Base-by-base conservation (phyloP, 2,888 invertebrate genomes). In the Blomia tropicalis region DNA sequence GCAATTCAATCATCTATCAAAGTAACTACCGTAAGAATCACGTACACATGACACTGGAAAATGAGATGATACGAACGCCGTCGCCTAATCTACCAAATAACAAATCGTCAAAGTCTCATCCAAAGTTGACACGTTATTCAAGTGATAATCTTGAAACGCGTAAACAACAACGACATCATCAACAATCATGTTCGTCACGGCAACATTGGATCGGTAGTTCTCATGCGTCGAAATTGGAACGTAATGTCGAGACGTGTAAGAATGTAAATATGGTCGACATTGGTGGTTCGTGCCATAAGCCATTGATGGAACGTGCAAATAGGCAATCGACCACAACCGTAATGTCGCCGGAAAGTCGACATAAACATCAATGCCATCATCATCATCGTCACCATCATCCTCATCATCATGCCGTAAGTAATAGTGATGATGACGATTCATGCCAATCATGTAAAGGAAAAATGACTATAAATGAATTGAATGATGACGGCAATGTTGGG, bases 11-110 rank as follows among this genome's bases (percentile, higher is more conserved):
- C 29, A 56, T 56, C 23, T 56, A 56, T 25, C 56, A 56, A 25
- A 56, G 56, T 25, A 56, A 56, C 23, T 56, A 56, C 29, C 56
- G 56, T 25, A 56, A 56, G 29, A 56, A 56, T 56, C 56, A 56
- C 29, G 29, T 56, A 14, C 56, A 56, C 30, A 56, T 56, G 56
- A 56, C 36, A 36, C 29, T 56, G 29, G 56, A 56, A 7, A 56
- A 56, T 31, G 56, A 56, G 23, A 2, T 56, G 1, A 2, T 27
- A 19, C 19, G 29, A 31, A 23, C 56, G 11, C 14, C 25, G 17
- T 17, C 54, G 14, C 31, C 54, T 7, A 4, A 7, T 7, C 17
- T 23, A 11, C 17, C 29, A 14, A 22, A 47, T 22, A 14, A 41
- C 14, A 14, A 41, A n/a, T n/a, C 14, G 41, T n/a, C 14, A n/a